Percentiles rank a stretch among this genome's conserved stretches.
phyloP scores from a whole-genome alignment of 2,888 invertebrate species.

The Ochropleura leucogaster region DNA sequence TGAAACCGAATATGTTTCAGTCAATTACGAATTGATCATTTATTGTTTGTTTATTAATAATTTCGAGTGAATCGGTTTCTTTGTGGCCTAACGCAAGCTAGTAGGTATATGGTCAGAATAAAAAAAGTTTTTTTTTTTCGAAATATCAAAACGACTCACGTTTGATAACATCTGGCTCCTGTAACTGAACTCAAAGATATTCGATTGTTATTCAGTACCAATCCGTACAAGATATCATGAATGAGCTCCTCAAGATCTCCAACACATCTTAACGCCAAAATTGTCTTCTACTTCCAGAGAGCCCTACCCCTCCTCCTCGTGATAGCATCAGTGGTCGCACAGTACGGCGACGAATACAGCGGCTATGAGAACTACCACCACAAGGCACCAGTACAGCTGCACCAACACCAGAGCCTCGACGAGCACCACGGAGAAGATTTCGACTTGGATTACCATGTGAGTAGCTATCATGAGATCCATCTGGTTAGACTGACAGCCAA shows the following conservation, averaged over 20 bases:
- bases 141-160: too few species aligned
- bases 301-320: constrained; percentile 72
- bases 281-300: constrained; percentile 71
- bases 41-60: too few species aligned
- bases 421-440: constrained; percentile 80
- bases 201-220: background rate
- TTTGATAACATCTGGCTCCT: background rate
- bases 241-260: background rate
- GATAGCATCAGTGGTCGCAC: constrained; percentile 75
- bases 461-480: constrained; percentile 51
- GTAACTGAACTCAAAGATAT: background rate
- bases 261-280: background rate
- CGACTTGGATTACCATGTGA: constrained; percentile 87
- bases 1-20: background rate
- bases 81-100: too few species aligned
- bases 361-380: constrained; percentile 78
- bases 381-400: constrained; percentile 74
- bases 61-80: too few species aligned
- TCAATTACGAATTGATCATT: background rate
- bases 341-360: constrained; percentile 81
- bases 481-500: background rate
- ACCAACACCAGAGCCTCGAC: constrained; percentile 79
- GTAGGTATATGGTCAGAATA: too few species aligned
- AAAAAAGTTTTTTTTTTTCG: too few species aligned
- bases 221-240: background rate